Evolutionary conservation across 2,113 vertebrate species (phyloP).

Genomic region (Cavia aperea): DNA sequence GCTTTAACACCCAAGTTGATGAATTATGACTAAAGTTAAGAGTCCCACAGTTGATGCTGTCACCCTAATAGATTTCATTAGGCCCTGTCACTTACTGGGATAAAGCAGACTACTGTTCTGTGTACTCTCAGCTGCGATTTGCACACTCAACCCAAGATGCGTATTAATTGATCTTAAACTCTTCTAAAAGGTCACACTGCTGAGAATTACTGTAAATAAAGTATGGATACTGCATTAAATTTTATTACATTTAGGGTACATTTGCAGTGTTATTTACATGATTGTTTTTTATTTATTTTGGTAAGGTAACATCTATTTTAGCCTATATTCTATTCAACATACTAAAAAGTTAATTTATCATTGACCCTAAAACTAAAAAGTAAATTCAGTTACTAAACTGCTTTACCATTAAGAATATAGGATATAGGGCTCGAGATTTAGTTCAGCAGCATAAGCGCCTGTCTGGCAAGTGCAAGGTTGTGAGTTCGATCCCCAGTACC

Average conservation of each 20-base stretch:
- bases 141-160: not conserved
- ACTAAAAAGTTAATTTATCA: not conserved
- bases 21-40: not conserved
- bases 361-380: not conserved
- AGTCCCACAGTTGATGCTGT: not conserved
- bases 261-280: not conserved
- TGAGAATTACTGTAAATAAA: not conserved
- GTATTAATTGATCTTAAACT: not conserved
- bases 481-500: too few species aligned
- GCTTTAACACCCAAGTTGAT: not conserved
- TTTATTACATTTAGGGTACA: not conserved
- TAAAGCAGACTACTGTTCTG: not conserved
- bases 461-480: too few species aligned
- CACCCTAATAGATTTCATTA: not conserved
- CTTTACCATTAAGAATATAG: constrained; percentile 16
- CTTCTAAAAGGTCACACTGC: not conserved
- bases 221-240: not conserved
- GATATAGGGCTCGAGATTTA: not conserved
- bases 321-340: not conserved
- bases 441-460: too few species aligned
- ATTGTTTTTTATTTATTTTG: not conserved
- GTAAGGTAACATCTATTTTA: not conserved
- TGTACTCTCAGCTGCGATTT: not conserved
- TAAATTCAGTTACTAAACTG: not conserved
- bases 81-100: not conserved